These are phyloP conservation scores for Drosophila yakuba DNA, from an alignment of 1,140 invertebrate genomes.

Conservation along the genomic window DNA sequence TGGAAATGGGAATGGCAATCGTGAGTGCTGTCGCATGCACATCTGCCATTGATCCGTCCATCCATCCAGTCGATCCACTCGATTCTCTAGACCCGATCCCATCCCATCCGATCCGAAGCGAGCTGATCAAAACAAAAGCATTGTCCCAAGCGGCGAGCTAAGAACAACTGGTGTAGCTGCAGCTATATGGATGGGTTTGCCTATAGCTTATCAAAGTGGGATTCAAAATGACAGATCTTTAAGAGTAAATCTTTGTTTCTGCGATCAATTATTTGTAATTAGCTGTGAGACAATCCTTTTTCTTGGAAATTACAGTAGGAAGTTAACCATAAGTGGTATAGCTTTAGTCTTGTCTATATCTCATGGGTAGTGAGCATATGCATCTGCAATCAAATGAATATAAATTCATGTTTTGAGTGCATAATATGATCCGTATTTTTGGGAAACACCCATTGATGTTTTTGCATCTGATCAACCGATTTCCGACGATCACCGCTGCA, in stretches of 20 bases:
- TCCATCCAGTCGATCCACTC: not conserved
- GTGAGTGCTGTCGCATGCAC: constrained; percentile 13
- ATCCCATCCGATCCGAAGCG: constrained; percentile 7
- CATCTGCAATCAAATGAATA: too few species aligned
- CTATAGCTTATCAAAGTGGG: not conserved
- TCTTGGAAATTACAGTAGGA: too few species aligned
- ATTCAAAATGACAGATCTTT: constrained; percentile 1
- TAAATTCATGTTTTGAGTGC: too few species aligned
- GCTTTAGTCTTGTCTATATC: too few species aligned
- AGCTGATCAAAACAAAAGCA: constrained; percentile 67
- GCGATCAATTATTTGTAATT: too few species aligned
- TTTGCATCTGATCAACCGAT: not conserved
- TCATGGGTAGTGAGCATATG: too few species aligned
- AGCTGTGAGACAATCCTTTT: too few species aligned
- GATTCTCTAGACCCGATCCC: not conserved
- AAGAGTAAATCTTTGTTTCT: constrained; percentile 7
- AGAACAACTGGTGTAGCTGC: constrained; percentile 42
- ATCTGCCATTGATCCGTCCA: constrained; percentile 43
- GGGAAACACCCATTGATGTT: not conserved
- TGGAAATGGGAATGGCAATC: constrained; percentile 42
- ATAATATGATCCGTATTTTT: too few species aligned
- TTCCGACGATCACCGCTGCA: constrained; percentile 32
- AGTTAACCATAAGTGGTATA: too few species aligned
- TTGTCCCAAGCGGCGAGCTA: constrained; percentile 44
- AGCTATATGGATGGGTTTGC: constrained; percentile 26